These are phyloP conservation scores for Isaurus tuberculatus DNA, from an alignment of 92 coral and sea anemone genomes.

Conservation along the genomic window DNA sequence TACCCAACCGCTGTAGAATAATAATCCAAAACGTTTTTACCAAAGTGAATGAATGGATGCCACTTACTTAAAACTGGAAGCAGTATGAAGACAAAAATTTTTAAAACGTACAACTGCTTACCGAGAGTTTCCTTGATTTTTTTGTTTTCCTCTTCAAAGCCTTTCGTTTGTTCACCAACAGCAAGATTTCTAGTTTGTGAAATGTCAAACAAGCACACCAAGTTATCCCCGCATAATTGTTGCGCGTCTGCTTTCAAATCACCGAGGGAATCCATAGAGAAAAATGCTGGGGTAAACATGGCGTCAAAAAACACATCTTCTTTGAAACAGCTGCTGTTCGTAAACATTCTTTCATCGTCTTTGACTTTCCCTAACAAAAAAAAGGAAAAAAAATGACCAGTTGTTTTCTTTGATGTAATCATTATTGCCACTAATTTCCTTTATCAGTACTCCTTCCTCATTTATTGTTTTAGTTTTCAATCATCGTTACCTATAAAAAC, in stretches of 20 bases:
- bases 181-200: conserved; percentile 61
- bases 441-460: no score
- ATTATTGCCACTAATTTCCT: background rate
- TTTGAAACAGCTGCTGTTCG: conserved; percentile 55
- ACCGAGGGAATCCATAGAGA: conserved; percentile 18
- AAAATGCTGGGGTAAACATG: conserved; percentile 62
- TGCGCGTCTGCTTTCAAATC: conserved; percentile 24
- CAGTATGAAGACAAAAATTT: no score
- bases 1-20: no score
- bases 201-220: conserved; percentile 67
- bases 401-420: background rate
- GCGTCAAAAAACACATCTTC: conserved; percentile 70
- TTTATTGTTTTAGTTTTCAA: no score
- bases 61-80: no score
- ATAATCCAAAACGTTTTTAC: no score
- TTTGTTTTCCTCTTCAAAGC: conserved; percentile 64
- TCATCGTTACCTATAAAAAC: no score
- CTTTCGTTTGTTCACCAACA: conserved; percentile 52
- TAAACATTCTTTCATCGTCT: conserved; percentile 64
- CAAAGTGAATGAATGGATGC: no score
- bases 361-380: conserved; percentile 68
- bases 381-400: background rate
- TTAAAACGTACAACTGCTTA: no score
- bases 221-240: conserved; percentile 53
- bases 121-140: conserved; percentile 55